Base-by-base conservation (phyloP, 2,113 vertebrate species). In the pig (Sus scrofa) region DNA sequence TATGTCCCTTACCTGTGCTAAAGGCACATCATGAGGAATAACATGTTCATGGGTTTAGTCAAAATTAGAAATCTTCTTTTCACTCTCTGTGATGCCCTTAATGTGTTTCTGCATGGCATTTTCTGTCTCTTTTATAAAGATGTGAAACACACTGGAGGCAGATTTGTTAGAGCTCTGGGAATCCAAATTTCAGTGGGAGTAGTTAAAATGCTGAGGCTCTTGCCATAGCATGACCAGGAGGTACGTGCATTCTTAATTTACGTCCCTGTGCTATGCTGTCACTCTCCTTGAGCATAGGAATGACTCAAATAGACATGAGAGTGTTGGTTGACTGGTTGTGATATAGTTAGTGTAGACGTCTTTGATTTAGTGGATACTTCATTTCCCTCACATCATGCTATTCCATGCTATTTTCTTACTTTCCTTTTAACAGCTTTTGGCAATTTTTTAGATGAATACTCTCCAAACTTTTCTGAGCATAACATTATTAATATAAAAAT, bases 101-200 rank as follows among this genome's bases (percentile, higher is more conserved):
- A 54, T 87, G 8, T 10, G 7, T n/a, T 86, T 94, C 26, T 39
- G 19, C 20, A 50, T 54, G 50, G 3, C 24, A 13, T 63, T 79
- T 68, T 94, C 65, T 85, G 3, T 26, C 44, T 83, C 56, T 86
- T 96, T 96, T 82, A 37, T 96, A 60, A 91, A 94, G 20, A 88
- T 67, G 3, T 93, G 44, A 54, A n/a, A 19, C 27, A 70, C 50
- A 92, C 83, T 70, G 27, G 26, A 52, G n/a, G 16, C 13, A 62
- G 19, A 32, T 52, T 39, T 92, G 7, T 16, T 86, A 14, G 34
- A 78, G 84, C 44, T 68, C 70, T 92, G 94, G 94, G 93, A 97
- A 70, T 96, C 24, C 58, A 96, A 92, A 83, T 75, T 89, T 83
- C 94, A 94, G 20, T 65, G 96, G 94, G 90, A 96, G 13, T 87